A percentile compares a stretch with the other conserved stretches of the same genome.
These are phyloP conservation scores for Rhinella marina DNA, from an alignment of 2,797 vertebrate genomes.

Conservation along the genomic window DNA sequence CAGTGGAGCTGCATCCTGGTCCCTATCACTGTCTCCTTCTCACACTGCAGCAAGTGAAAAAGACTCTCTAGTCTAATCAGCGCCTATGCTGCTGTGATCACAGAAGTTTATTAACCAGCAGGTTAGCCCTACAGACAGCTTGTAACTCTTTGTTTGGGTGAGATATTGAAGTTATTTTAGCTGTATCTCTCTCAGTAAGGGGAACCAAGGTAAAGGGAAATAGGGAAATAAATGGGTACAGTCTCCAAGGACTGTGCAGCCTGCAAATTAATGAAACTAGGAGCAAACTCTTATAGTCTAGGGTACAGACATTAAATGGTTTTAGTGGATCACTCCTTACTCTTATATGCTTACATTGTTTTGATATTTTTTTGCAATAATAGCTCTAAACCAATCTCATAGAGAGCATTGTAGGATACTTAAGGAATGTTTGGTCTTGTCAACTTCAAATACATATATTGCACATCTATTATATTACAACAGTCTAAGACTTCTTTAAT, in stretches of 20 bases:
- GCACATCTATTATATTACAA: background rate
- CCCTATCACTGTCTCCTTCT: background rate
- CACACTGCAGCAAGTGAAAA: background rate
- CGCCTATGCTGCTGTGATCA: background rate
- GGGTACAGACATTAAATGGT: too few species aligned
- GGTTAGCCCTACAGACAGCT: too few species aligned
- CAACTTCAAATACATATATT: background rate
- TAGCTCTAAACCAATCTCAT: background rate
- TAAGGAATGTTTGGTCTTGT: background rate
- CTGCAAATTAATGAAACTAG: background rate
- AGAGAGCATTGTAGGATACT: background rate
- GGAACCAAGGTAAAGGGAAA: too few species aligned
- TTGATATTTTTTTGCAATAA: background rate
- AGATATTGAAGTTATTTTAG: too few species aligned
- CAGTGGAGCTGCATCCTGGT: background rate
- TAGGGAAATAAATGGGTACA: background rate
- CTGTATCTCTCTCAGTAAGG: too few species aligned
- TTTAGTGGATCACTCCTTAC: too few species aligned
- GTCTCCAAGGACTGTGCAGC: background rate
- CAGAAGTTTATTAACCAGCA: background rate
- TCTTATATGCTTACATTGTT: too few species aligned
- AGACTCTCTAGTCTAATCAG: background rate
- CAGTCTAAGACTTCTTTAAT: background rate
- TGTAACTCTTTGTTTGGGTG: too few species aligned
- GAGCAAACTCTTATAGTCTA: background rate